Evolutionary conservation across 2,888 invertebrate genomes (phyloP).

Genomic region (Conomelus anceps): DNA sequence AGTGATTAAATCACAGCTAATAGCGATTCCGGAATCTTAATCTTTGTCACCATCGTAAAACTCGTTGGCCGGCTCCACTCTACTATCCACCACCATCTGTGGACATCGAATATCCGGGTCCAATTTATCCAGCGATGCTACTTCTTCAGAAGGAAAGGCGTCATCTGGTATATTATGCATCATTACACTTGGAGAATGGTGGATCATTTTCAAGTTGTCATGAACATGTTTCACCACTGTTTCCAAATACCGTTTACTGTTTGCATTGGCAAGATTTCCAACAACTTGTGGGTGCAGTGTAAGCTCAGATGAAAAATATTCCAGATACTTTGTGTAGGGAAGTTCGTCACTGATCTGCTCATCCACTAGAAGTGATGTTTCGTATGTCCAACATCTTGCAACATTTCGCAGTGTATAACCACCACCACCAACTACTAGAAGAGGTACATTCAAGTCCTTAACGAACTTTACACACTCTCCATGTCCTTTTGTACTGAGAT

Average conservation of each 20-base stretch:
- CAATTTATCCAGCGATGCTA: conserved; percentile 62
- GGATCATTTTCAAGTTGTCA: conserved; percentile 89
- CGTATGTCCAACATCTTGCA: conserved; percentile 98
- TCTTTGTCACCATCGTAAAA: conserved; percentile 88
- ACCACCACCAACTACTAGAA: too few relatives aligned
- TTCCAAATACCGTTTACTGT: conserved; percentile 91
- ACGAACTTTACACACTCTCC: too few relatives aligned
- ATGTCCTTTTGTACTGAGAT: too few relatives aligned
- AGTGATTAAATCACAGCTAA: too few relatives aligned
- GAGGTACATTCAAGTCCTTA: too few relatives aligned
- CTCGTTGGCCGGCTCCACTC: conserved; percentile 77
- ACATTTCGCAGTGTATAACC: too few relatives aligned
- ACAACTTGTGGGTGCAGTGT: conserved; percentile 89
- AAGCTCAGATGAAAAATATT: conserved; percentile 97
- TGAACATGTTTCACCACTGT: conserved; percentile 77
- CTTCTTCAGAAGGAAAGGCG: conserved; percentile 32
- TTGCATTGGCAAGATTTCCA: conserved; percentile 82
- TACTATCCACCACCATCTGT: conserved; percentile 71
- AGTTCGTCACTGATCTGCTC: conserved; percentile 90
- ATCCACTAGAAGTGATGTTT: conserved; percentile 89
- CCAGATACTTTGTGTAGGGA: conserved; percentile 92
- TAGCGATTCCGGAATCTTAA: too few relatives aligned
- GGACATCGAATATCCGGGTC: conserved; percentile 76
- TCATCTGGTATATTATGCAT: conserved; percentile 88
- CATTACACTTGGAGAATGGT: conserved; percentile 92